These are phyloP conservation scores for Hiodon alosoides DNA, from an alignment of 2,113 vertebrate genomes.

Conservation along the genomic window DNA sequence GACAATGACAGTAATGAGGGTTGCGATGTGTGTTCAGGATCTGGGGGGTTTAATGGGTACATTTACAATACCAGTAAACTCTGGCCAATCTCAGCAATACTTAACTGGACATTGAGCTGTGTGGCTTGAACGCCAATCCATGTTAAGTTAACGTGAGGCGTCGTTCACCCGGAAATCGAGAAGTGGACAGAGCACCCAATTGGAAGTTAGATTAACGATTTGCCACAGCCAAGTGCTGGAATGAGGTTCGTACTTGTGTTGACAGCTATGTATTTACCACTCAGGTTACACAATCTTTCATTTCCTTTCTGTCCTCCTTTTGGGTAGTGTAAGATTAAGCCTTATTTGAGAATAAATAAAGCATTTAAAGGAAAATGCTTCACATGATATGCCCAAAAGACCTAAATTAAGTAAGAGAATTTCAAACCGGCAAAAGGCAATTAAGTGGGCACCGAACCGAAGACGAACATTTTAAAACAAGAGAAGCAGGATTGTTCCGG, in stretches of 20 bases:
- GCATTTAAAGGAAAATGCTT: slow-evolving; percentile 32
- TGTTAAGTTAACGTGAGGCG: slow-evolving; percentile 49
- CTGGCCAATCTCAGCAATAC: slow-evolving; percentile 61
- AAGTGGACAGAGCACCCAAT: slow-evolving; percentile 4
- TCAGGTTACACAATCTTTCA: slow-evolving; percentile 14
- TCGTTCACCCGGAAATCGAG: slow-evolving; percentile 32
- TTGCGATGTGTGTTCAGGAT: slow-evolving; percentile 36
- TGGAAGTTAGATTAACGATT: slow-evolving; percentile 28
- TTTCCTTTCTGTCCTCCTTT: slow-evolving; percentile 8
- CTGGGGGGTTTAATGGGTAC: slow-evolving; percentile 46
- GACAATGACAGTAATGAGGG: slow-evolving; percentile 58
- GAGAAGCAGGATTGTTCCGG: slow-evolving; percentile 30
- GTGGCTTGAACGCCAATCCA: slow-evolving; percentile 45
- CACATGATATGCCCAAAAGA: too few relatives aligned
- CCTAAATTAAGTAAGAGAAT: too few relatives aligned
- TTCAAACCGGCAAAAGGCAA: too few relatives aligned
- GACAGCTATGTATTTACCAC: slow-evolving; percentile 29
- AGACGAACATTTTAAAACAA: slow-evolving; percentile 29
- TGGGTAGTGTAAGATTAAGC: background rate
- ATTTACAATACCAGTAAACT: slow-evolving; percentile 59
- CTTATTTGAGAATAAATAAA: slow-evolving; percentile 43
- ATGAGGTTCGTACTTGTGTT: slow-evolving; percentile 1
- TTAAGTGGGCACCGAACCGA: too few relatives aligned
- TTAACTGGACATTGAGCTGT: slow-evolving; percentile 59
- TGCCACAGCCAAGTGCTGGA: slow-evolving; percentile 31